Conservation (phyloP, 1,140 invertebrate genomes). For the Araneus ventricosus region DNA sequence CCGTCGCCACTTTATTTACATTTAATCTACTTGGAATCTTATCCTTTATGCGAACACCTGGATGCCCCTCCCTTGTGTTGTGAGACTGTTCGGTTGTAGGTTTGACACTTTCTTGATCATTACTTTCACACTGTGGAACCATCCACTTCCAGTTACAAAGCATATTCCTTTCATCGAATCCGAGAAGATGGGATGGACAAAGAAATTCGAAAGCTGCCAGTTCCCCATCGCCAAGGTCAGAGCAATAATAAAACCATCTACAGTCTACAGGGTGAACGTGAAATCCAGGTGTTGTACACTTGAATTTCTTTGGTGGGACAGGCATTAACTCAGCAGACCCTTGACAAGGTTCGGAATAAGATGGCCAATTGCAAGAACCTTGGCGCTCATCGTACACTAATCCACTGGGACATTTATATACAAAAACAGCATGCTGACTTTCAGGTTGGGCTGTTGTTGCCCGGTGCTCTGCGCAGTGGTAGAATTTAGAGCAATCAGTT, state of each 20-base stretch:
- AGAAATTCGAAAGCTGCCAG: slow-evolving; percentile 89
- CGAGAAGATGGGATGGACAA: slow-evolving; percentile 88
- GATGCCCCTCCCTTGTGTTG: not conserved
- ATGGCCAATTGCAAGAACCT: slow-evolving; percentile 89
- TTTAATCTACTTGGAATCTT: not conserved
- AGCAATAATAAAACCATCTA: slow-evolving; percentile 92
- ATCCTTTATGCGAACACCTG: not conserved
- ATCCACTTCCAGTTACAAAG: slow-evolving; percentile 92
- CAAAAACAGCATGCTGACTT: slow-evolving; percentile 88
- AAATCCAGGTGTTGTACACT: slow-evolving; percentile 83
- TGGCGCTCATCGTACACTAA: slow-evolving; percentile 87
- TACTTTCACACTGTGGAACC: slow-evolving; percentile 85
- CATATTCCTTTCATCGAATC: slow-evolving; percentile 87
- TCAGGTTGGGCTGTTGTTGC: slow-evolving; percentile 86
- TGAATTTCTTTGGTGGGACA: slow-evolving; percentile 84
- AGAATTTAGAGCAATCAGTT: slow-evolving; percentile 88
- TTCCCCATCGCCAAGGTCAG: slow-evolving; percentile 85
- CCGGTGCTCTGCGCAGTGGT: slow-evolving; percentile 85
- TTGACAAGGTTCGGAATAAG: slow-evolving; percentile 86
- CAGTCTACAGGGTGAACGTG: slow-evolving; percentile 91
- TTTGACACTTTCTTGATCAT: slow-evolving; percentile 59
- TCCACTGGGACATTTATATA: slow-evolving; percentile 91
- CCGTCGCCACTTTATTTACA: not conserved
- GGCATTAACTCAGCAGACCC: slow-evolving; percentile 83
- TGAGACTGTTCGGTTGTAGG: not conserved